phyloP scores from a whole-genome alignment of 2,113 vertebrate species.

The Sebastes schlegelii region DNA sequence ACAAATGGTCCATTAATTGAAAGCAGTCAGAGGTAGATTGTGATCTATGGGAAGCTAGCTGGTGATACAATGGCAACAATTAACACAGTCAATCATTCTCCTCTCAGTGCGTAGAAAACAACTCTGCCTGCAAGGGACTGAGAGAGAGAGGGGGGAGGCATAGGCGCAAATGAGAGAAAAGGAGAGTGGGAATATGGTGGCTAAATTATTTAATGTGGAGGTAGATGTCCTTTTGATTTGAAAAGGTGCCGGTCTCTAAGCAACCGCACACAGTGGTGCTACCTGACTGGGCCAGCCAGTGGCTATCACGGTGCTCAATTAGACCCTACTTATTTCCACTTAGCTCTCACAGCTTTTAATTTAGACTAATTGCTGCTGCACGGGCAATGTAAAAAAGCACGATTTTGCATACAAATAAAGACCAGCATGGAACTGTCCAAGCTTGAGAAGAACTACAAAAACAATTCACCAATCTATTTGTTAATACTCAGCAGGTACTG shows the following conservation, averaged over 20 bases:
- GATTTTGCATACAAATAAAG: slow-evolving; percentile 20
- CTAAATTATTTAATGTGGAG: slow-evolving; percentile 74
- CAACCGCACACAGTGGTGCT: slow-evolving; percentile 58
- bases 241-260: slow-evolving; percentile 64
- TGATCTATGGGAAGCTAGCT: slow-evolving; percentile 34
- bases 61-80: slow-evolving; percentile 37
- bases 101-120: slow-evolving; percentile 39
- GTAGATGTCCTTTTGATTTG: slow-evolving; percentile 62
- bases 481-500: neutral
- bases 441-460: neutral
- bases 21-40: slow-evolving; percentile 58
- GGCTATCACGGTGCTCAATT: slow-evolving; percentile 37
- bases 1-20: slow-evolving; percentile 49
- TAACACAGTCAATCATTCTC: slow-evolving; percentile 44
- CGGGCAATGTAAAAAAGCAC: slow-evolving; percentile 16
- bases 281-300: slow-evolving; percentile 16
- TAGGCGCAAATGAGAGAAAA: slow-evolving; percentile 5
- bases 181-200: slow-evolving; percentile 14
- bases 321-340: slow-evolving; percentile 52
- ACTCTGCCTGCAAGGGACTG: slow-evolving; percentile 7
- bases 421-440: neutral
- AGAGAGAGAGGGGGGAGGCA: neutral
- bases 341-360: slow-evolving; percentile 48
- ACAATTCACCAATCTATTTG: neutral
- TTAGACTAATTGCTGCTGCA: slow-evolving; percentile 16